Percentiles rank a stretch among this genome's conserved stretches.
phyloP scores from a whole-genome alignment of 2,888 invertebrate genomes.

The Epinotia brunnichana region DNA sequence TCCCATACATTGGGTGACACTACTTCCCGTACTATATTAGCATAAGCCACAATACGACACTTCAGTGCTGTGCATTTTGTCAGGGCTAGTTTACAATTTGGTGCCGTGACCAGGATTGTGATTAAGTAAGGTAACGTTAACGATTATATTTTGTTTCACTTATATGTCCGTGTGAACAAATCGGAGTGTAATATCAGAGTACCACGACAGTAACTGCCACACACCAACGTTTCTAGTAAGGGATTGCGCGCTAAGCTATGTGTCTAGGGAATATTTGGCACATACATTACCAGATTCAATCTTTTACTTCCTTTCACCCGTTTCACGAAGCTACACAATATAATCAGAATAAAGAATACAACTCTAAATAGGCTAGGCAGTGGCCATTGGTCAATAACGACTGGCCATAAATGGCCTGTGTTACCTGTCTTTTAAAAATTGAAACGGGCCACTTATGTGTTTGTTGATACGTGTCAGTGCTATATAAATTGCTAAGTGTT shows the following conservation, averaged over 20 bases:
- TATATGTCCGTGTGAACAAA: neutral
- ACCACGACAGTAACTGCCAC: slow-evolving; percentile 10
- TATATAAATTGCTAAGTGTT: slow-evolving; percentile 23
- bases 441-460: slow-evolving; percentile 13
- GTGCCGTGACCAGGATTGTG: slow-evolving; percentile 19
- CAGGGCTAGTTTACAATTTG: slow-evolving; percentile 2
- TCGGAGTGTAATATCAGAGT: neutral
- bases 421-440: no score
- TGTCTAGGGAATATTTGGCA: slow-evolving; percentile 81
- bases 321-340: no score
- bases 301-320: slow-evolving; percentile 48
- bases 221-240: slow-evolving; percentile 5
- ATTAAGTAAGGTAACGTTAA: neutral
- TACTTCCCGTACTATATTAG: no score
- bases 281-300: slow-evolving; percentile 59
- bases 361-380: no score
- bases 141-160: neutral
- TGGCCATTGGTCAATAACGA: no score
- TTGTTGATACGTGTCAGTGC: slow-evolving; percentile 11
- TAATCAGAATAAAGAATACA: no score
- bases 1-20: no score
- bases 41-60: neutral
- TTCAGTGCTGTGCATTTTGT: neutral
- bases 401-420: no score
- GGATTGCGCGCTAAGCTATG: slow-evolving; percentile 58